A percentile compares a stretch with the other conserved stretches of the same genome.
These are phyloP conservation scores for Scolanthus callimorphus DNA, from an alignment of 92 coral and sea anemone species.

Conservation along the genomic window DNA sequence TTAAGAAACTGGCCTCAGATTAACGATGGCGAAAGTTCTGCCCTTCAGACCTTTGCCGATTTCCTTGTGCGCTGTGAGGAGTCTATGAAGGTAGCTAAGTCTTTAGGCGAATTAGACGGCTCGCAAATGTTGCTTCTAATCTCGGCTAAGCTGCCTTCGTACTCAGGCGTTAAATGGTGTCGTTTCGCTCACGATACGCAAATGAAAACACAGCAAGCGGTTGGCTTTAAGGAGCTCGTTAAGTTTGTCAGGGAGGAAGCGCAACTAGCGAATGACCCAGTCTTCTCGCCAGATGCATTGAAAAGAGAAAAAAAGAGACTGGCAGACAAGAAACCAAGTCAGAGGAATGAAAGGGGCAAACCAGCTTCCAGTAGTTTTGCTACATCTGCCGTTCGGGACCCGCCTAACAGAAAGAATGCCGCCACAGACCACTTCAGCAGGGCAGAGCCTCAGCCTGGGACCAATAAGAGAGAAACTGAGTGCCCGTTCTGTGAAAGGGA, in stretches of 20 bases:
- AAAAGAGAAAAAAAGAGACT: conserved; percentile 33
- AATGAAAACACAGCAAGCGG: not conserved
- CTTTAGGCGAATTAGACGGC: conserved; percentile 31
- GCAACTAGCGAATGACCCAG: conserved; percentile 63
- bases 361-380: conserved; percentile 1
- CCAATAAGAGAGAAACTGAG: not conserved
- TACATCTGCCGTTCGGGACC: conserved; percentile 2
- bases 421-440: too few relatives aligned
- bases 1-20: conserved; percentile 44
- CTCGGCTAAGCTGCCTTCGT: conserved; percentile 42
- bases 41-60: conserved; percentile 13
- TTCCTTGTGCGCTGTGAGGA: conserved; percentile 31
- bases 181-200: conserved; percentile 37
- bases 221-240: conserved; percentile 11
- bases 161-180: conserved; percentile 53
- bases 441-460: not conserved
- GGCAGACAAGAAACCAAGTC: not conserved
- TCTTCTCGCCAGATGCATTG: conserved; percentile 60
- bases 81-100: conserved; percentile 22
- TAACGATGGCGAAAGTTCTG: conserved; percentile 19
- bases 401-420: conserved; percentile 1
- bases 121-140: conserved; percentile 18
- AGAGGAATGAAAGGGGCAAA: not conserved
- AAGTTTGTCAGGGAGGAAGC: conserved; percentile 42
- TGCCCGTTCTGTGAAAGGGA: conserved; percentile 8